Evolutionary conservation across 2,888 invertebrate genomes (phyloP).

Genomic region (Melanargia galathea): DNA sequence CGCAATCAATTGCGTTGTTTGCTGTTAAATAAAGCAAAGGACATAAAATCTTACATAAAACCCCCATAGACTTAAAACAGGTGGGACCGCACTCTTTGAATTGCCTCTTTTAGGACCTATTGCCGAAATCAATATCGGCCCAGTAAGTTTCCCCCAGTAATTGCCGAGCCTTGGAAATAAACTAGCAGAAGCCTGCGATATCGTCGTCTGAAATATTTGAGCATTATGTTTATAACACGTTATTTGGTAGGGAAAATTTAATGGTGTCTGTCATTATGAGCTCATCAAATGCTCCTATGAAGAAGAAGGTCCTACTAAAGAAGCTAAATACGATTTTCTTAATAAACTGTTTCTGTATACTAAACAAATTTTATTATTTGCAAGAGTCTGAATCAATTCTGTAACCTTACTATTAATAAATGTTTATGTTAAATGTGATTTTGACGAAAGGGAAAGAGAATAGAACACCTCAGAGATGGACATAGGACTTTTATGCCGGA

Average conservation of each 20-base stretch:
- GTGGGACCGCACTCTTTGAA: conserved; percentile 45
- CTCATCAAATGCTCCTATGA: background rate
- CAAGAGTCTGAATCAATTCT: too few relatives aligned
- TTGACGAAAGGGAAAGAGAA: too few relatives aligned
- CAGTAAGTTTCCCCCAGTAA: conserved; percentile 31
- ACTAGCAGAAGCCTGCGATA: background rate
- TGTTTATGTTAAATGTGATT: too few relatives aligned
- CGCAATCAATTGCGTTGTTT: conserved; percentile 36
- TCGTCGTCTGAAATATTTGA: background rate
- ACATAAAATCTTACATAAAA: conserved; percentile 54
- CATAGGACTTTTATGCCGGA: too few relatives aligned
- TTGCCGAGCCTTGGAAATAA: conserved; percentile 30
- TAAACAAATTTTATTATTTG: too few relatives aligned
- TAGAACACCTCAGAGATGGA: too few relatives aligned
- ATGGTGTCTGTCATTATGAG: background rate
- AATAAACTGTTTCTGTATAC: too few relatives aligned
- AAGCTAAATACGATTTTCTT: too few relatives aligned
- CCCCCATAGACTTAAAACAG: conserved; percentile 47
- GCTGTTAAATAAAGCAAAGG: conserved; percentile 50
- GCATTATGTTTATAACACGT: background rate
- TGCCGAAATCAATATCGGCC: conserved; percentile 40
- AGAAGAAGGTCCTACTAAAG: too few relatives aligned
- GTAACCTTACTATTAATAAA: too few relatives aligned
- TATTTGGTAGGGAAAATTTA: background rate
- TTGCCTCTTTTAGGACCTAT: conserved; percentile 45